phyloP scores from a whole-genome alignment of 2,113 vertebrate genomes.

The Vidua macroura region DNA sequence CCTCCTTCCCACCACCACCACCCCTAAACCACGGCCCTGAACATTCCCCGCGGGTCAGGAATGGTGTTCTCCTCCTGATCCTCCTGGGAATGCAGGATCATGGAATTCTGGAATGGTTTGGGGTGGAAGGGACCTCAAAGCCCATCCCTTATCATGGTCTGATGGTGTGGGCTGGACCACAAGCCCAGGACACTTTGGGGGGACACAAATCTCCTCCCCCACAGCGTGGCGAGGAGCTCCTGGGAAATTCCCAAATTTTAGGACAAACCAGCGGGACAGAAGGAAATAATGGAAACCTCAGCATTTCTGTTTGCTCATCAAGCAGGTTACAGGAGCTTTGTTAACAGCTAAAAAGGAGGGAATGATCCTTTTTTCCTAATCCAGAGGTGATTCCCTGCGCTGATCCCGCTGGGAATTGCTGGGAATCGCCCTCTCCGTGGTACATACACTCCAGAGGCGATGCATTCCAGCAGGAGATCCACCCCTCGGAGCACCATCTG shows the following conservation, averaged over 20 bases:
- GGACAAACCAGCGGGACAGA: neutral
- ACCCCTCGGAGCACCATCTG: slow-evolving; percentile 93
- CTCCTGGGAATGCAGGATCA: neutral
- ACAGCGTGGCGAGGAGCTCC: fast-evolving
- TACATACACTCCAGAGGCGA: slow-evolving; percentile 95
- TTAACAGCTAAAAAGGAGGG: neutral
- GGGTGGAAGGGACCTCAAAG: neutral
- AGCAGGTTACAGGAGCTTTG: fast-evolving
- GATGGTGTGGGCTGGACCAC: fast-evolving
- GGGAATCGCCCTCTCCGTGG: fast-evolving
- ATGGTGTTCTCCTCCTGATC: fast-evolving
- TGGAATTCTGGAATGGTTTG: neutral
- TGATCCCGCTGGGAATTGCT: fast-evolving
- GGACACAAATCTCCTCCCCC: neutral
- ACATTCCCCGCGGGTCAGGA: neutral
- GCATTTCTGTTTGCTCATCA: neutral
- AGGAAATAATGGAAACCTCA: neutral
- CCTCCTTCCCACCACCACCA: neutral
- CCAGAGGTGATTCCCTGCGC: neutral
- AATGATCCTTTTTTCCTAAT: fast-evolving
- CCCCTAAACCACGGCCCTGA: neutral
- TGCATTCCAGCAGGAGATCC: slow-evolving; percentile 92
- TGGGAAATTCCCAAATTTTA: neutral
- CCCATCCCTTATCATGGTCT: neutral
- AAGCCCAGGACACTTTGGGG: neutral